phyloP scores from a whole-genome alignment of 2,113 vertebrate species.

The Myodes glareolus region DNA sequence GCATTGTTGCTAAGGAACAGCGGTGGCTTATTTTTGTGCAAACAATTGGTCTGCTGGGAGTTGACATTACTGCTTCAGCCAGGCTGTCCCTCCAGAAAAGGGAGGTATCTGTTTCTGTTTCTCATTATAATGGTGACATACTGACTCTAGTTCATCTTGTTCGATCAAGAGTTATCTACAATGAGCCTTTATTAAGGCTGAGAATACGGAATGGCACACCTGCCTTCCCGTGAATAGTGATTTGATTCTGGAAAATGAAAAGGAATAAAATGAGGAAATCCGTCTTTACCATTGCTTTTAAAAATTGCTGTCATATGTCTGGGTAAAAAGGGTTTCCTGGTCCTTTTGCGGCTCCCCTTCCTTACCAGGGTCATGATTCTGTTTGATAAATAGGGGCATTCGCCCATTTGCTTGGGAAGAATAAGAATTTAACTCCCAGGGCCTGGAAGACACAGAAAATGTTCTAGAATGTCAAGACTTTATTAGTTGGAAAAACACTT shows the following conservation, averaged over 20 bases:
- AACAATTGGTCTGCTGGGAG: constrained; percentile 70
- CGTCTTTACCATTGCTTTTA: background rate
- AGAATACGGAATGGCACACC: background rate
- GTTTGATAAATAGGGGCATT: constrained; percentile 30
- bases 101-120: constrained; percentile 68
- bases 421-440: constrained; percentile 28
- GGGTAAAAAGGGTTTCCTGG: background rate
- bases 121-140: constrained; percentile 36
- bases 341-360: background rate
- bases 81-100: background rate
- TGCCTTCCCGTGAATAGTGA: background rate
- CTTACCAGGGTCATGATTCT: background rate
- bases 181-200: constrained; percentile 64
- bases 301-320: constrained; percentile 19
- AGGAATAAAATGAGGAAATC: background rate
- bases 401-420: background rate
- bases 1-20: constrained; percentile 57
- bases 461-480: constrained; percentile 43
- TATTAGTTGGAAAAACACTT: constrained; percentile 44
- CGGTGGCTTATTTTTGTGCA: constrained; percentile 26
- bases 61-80: background rate
- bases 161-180: constrained; percentile 26
- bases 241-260: constrained; percentile 19
- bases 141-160: constrained; percentile 45
- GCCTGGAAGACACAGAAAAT: background rate